Evolutionary conservation across 2,797 vertebrate species (phyloP).

Genomic region (Schizopygopsis malacanthus): DNA sequence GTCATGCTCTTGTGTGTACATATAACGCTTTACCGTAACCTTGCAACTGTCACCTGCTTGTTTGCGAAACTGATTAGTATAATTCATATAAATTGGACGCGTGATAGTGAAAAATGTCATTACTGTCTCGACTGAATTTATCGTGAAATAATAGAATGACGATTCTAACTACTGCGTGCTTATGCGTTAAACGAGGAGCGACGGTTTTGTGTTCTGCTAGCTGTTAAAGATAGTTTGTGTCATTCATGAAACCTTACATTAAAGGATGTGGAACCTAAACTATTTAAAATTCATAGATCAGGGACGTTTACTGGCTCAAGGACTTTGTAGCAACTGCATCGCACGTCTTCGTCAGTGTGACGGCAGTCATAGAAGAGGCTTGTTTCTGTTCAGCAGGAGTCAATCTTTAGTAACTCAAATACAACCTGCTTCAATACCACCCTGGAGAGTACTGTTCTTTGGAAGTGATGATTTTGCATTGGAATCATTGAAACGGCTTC

Average conservation of each 20-base stretch:
- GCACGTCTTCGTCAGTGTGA: background rate
- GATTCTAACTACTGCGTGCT: background rate
- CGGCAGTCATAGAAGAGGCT: background rate
- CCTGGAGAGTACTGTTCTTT: slow-evolving; percentile 90
- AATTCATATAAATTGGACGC: too few species aligned
- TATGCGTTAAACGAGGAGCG: background rate
- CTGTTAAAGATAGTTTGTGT: background rate
- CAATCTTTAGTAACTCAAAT: background rate
- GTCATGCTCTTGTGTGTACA: background rate
- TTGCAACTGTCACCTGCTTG: background rate
- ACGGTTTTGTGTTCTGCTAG: background rate
- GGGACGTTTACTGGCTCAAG: background rate
- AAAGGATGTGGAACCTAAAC: slow-evolving; percentile 47
- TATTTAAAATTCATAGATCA: slow-evolving; percentile 20
- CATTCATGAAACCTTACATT: background rate
- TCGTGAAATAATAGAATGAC: background rate
- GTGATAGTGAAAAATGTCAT: background rate
- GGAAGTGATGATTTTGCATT: slow-evolving; percentile 88
- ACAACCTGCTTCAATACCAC: slow-evolving; percentile 69
- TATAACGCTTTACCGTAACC: background rate
- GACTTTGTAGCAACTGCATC: slow-evolving; percentile 19
- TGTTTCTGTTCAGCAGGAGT: background rate
- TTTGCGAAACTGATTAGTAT: background rate
- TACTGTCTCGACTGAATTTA: background rate
- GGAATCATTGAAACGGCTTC: slow-evolving; percentile 80